A percentile compares a stretch with the other conserved stretches of the same genome.
Conservation (phyloP, 2,888 invertebrate species). For the Pomacea canaliculata region DNA sequence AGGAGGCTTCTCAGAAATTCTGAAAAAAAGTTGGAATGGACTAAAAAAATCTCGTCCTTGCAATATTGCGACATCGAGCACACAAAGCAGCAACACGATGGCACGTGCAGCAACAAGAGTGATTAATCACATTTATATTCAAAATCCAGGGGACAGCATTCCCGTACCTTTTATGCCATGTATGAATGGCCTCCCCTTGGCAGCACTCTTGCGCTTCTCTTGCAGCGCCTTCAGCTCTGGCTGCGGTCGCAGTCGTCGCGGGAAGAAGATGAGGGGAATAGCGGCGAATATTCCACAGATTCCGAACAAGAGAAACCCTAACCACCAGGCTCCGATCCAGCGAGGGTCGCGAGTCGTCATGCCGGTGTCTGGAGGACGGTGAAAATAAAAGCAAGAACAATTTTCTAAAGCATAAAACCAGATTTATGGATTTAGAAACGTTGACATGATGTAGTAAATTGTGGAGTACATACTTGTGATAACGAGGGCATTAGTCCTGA, state of each 20-base stretch:
- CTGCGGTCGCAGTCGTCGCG: constrained; percentile 28
- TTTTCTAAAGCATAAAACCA: neutral
- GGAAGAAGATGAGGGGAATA: constrained; percentile 43
- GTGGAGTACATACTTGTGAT: neutral
- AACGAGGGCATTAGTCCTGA: no score
- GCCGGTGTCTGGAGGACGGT: constrained; percentile 34
- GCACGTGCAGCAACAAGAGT: no score
- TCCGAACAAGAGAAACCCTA: constrained; percentile 51
- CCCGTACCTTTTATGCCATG: constrained; percentile 25
- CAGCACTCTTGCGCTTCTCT: neutral
- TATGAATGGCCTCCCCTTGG: neutral
- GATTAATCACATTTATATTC: no score
- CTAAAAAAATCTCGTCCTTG: no score
- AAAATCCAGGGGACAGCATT: no score
- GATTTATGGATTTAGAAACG: neutral
- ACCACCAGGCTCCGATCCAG: constrained; percentile 57
- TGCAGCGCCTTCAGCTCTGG: constrained; percentile 3
- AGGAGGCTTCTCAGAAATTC: constrained; percentile 42
- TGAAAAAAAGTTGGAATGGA: constrained; percentile 24
- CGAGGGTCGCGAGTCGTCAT: constrained; percentile 42
- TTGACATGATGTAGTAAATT: neutral
- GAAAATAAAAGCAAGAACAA: neutral
- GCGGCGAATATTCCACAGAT: constrained; percentile 30
- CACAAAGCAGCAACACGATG: no score
- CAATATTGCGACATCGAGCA: no score